These are phyloP conservation scores for Phrynosoma platyrhinos DNA, from an alignment of 2,113 vertebrate genomes.

Conservation along the genomic window DNA sequence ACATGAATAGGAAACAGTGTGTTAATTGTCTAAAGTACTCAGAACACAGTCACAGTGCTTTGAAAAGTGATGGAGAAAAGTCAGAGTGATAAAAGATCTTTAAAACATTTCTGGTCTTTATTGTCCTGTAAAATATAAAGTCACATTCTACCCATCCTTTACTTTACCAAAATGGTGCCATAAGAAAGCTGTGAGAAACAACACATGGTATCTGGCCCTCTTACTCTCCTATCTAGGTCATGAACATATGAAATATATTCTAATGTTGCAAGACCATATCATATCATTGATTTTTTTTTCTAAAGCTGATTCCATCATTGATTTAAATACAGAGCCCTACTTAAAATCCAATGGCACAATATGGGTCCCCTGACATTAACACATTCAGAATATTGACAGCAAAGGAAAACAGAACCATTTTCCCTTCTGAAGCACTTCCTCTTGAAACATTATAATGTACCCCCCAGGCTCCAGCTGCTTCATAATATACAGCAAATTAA, in stretches of 20 bases:
- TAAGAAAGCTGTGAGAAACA: constrained; percentile 62
- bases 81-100: neutral
- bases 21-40: neutral
- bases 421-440: constrained; percentile 55
- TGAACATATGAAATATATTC: constrained; percentile 71
- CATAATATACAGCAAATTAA: constrained; percentile 61
- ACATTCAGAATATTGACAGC: constrained; percentile 65
- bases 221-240: constrained; percentile 67
- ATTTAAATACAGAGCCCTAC: constrained; percentile 67
- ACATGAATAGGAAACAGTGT: neutral
- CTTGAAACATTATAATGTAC: constrained; percentile 55
- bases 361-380: constrained; percentile 66
- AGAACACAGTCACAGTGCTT: constrained; percentile 15
- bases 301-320: constrained; percentile 67
- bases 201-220: constrained; percentile 48
- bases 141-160: constrained; percentile 57
- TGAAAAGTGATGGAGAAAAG: neutral
- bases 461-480: constrained; percentile 57
- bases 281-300: constrained; percentile 61
- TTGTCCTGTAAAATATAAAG: constrained; percentile 38
- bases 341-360: constrained; percentile 71
- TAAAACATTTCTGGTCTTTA: constrained; percentile 40
- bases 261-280: constrained; percentile 61
- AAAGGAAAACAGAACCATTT: constrained; percentile 61
- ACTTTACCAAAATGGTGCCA: constrained; percentile 54